phyloP scores from a whole-genome alignment of 2,888 invertebrate genomes.

The Ochropacha duplaris region DNA sequence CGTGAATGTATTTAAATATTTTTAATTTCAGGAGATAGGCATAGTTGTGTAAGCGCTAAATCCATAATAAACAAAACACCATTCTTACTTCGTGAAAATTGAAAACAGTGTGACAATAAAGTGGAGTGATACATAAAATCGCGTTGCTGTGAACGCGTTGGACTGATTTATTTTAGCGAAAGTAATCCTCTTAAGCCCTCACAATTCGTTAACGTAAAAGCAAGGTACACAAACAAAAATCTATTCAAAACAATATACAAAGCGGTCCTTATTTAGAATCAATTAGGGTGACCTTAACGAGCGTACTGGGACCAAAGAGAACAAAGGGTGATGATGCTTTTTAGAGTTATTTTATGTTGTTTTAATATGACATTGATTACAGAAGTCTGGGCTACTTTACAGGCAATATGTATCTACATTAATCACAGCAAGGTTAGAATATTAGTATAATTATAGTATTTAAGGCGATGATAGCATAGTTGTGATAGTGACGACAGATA shows the following conservation, averaged over 20 bases:
- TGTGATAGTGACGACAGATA: no score
- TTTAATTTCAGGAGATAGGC: no score
- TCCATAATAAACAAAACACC: background rate
- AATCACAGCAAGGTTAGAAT: background rate
- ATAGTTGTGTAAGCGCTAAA: no score
- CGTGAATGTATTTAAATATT: no score
- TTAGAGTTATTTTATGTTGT: constrained; percentile 16
- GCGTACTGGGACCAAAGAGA: constrained; percentile 16
- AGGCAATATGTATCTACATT: background rate
- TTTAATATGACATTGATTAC: constrained; percentile 27
- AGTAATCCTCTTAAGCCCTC: constrained; percentile 44
- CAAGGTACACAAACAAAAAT: constrained; percentile 42
- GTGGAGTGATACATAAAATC: constrained; percentile 18
- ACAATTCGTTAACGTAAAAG: constrained; percentile 23
- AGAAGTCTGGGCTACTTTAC: constrained; percentile 3
- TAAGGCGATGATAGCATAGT: no score
- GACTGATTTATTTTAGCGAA: constrained; percentile 39
- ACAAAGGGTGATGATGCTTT: constrained; percentile 15
- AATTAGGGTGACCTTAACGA: constrained; percentile 39
- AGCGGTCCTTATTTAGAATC: constrained; percentile 34
- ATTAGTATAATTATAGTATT: background rate
- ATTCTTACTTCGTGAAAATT: background rate
- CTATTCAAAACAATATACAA: constrained; percentile 19
- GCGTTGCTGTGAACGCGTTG: constrained; percentile 23
- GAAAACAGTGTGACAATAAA: background rate